Percentiles rank a stretch among this genome's conserved stretches.
Evolutionary conservation across 2,797 vertebrate genomes (phyloP).

Genomic region (Thripadectes ignobilis): DNA sequence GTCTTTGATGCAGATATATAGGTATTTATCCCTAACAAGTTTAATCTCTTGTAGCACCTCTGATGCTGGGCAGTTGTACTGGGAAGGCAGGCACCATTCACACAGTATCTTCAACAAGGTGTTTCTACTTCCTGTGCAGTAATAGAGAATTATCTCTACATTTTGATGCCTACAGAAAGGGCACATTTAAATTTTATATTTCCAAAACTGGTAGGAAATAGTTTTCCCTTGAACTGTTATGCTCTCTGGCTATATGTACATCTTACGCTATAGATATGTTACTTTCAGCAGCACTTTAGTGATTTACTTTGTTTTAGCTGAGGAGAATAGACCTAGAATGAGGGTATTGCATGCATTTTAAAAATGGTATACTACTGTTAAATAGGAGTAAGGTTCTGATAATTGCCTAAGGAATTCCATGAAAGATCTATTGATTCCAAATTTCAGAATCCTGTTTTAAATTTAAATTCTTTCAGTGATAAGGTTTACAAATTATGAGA

Average conservation of each 20-base stretch:
- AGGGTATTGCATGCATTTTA: neutral
- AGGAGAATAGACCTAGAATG: neutral
- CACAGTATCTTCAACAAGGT: neutral
- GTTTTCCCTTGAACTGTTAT: neutral
- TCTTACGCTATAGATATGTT: neutral
- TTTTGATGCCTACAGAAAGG: neutral
- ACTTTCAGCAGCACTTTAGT: neutral
- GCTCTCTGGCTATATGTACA: neutral
- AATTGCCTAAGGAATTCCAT: neutral
- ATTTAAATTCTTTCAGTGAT: neutral
- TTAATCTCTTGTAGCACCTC: neutral
- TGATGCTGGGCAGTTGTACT: fast-evolving
- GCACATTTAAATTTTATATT: neutral
- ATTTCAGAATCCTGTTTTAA: neutral
- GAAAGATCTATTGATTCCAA: neutral
- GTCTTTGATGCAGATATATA: neutral
- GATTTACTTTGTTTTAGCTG: neutral
- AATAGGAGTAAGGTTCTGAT: neutral
- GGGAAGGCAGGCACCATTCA: fast-evolving
- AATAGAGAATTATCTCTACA: neutral
- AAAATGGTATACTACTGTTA: neutral
- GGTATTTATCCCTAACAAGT: neutral
- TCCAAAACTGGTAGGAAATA: neutral
- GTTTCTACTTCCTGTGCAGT: neutral
- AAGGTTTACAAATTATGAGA: neutral